phyloP scores from a whole-genome alignment of 2,888 invertebrate genomes.

The Torymus auratus region DNA sequence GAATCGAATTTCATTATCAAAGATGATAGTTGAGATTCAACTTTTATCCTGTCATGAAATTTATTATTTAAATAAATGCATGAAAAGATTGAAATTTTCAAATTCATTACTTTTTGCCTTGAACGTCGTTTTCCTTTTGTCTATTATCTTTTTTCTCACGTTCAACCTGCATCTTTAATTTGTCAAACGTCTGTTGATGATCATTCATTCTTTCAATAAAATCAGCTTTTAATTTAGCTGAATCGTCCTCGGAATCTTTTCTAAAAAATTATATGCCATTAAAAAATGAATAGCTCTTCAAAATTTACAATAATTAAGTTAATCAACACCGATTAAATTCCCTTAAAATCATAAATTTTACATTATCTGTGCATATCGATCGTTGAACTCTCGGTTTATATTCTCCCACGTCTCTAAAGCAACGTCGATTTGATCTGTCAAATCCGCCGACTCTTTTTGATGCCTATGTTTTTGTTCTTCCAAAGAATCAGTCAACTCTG shows the following conservation, averaged over 20 bases:
- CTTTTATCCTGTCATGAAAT: constrained; percentile 58
- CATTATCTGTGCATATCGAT: constrained; percentile 7
- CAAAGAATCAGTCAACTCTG: constrained; percentile 46
- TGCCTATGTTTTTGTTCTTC: constrained; percentile 56
- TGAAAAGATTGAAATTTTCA: neutral
- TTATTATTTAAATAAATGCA: neutral
- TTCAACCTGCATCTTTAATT: constrained; percentile 45
- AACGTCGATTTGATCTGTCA: neutral
- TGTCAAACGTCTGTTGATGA: constrained; percentile 37
- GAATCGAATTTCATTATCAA: constrained; percentile 61
- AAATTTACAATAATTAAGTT: constrained; percentile 7
- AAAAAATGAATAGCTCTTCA: constrained; percentile 11
- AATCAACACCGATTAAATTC: neutral
- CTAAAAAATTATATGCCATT: constrained; percentile 23
- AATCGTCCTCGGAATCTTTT: constrained; percentile 50
- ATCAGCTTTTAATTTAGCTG: constrained; percentile 27
- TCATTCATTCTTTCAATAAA: constrained; percentile 49
- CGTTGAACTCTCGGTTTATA: constrained; percentile 43
- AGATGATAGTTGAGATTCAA: constrained; percentile 61
- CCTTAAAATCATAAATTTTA: neutral
- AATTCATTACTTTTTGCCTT: constrained; percentile 58
- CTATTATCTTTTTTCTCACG: constrained; percentile 44
- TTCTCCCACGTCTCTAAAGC: constrained; percentile 23
- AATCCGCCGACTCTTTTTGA: neutral
- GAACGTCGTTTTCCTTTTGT: constrained; percentile 55